phyloP scores from a whole-genome alignment of 2,113 vertebrate genomes.

The Gobius niger region DNA sequence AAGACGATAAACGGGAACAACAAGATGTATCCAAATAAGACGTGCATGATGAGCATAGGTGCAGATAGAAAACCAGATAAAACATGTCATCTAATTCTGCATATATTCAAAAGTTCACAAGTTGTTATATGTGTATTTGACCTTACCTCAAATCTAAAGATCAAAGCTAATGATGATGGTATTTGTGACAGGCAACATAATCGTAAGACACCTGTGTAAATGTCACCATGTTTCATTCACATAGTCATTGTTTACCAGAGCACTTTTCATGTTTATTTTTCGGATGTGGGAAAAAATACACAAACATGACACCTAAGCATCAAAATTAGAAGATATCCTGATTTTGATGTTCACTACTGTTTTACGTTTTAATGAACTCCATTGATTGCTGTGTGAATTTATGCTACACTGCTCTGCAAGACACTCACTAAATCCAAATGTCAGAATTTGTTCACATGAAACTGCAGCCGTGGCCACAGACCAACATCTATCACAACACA shows the following conservation, averaged over 20 bases:
- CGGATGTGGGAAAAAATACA: too few species aligned
- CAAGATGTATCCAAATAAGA: constrained; percentile 3
- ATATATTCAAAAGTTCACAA: neutral
- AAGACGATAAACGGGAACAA: neutral
- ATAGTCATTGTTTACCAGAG: constrained; percentile 16
- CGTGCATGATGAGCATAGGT: too few species aligned
- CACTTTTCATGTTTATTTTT: constrained; percentile 6
- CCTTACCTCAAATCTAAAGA: neutral
- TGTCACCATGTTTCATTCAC: constrained; percentile 25
- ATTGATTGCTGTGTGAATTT: too few species aligned
- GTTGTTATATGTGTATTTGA: neutral
- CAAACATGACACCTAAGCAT: too few species aligned
- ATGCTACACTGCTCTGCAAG: neutral
- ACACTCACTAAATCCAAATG: neutral
- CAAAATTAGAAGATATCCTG: too few species aligned
- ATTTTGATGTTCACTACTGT: too few species aligned
- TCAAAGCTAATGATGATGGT: neutral
- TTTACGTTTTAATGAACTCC: too few species aligned
- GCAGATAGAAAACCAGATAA: neutral
- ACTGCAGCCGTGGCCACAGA: constrained; percentile 2
- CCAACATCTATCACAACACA: neutral
- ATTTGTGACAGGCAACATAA: neutral
- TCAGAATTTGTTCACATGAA: neutral
- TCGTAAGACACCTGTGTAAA: constrained; percentile 31
- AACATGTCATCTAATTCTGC: neutral